Evolutionary conservation across 2,888 invertebrate genomes (phyloP), one percentile per base, ranked within the genome.

Genomic region (Alentia gelatinosa): DNA sequence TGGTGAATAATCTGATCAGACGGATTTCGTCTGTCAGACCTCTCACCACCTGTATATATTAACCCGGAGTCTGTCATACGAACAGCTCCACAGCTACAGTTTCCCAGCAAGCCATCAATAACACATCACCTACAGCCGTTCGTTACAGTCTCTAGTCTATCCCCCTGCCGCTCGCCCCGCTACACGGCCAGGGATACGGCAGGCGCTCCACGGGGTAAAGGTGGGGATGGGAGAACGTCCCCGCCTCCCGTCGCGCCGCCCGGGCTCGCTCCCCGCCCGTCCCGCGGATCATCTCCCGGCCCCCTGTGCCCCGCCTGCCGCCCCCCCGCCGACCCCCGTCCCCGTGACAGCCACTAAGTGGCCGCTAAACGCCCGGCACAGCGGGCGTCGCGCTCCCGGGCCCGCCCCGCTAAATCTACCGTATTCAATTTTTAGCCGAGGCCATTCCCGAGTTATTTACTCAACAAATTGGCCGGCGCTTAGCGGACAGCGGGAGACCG

Each of bases 391-490:
- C 86, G 40, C 7, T 40, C 50, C 42, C 86, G 23, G 5, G 23
- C 86, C 83, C 42, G n/a, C 86, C 42, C n/a, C 86, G 47, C 86
- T 86, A 86, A 86, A 86, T 86, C 86, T 47, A 86, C 86, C 86
- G 30, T 86, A 86, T 86, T 86, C 86, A 86, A 86, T 86, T 86
- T 86, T 86, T 86, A 86, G 86, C 86, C 33, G 86, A 30, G 47
- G 86, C 47, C 47, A 86, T 86, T 47, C 86, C 86, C 26, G 26
- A 86, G 86, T 86, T 86, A 86, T 86, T 86, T 86, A 86, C 86
- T 86, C 86, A 86, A 86, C 86, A 86, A 86, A 86, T 86, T 86
- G 86, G 86, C 47, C 86, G 50, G 33, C 86, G 86, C 86, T 86
- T 86, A 86, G 86, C 86, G 50, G 30, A 1, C 86, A 86, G 86